Evolutionary conservation across 2,797 vertebrate genomes (phyloP).

Genomic region (Danio aesculapii): DNA sequence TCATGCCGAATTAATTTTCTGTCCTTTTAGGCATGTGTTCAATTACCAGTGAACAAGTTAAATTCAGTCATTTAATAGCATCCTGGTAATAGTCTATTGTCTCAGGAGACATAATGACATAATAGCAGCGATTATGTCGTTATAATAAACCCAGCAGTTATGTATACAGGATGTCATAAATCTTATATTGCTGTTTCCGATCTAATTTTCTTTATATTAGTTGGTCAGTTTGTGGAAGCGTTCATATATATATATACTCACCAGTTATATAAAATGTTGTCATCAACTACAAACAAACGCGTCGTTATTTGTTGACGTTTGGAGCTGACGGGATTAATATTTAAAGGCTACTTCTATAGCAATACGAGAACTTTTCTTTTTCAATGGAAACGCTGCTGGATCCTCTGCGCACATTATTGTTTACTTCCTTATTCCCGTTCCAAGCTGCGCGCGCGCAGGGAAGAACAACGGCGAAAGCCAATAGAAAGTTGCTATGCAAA

Average conservation of each 20-base stretch:
- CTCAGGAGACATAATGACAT: not conserved
- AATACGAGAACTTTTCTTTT: not conserved
- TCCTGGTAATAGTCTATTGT: not conserved
- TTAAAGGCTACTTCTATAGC: not conserved
- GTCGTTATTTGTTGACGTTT: not conserved
- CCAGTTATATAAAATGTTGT: not conserved
- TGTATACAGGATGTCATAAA: not conserved
- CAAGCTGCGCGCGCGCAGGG: constrained; percentile 4
- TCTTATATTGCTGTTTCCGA: not conserved
- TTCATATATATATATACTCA: not conserved
- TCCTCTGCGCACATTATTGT: constrained; percentile 31
- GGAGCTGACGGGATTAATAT: not conserved
- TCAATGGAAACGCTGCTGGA: not conserved
- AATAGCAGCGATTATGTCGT: not conserved
- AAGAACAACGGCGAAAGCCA: constrained; percentile 1
- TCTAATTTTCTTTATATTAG: not conserved
- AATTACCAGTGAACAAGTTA: not conserved
- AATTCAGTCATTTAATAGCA: not conserved
- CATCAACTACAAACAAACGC: too few species aligned
- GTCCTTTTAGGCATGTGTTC: not conserved
- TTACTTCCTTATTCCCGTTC: constrained; percentile 43
- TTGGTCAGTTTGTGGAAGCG: not conserved
- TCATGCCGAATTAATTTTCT: not conserved
- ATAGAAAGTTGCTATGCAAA: not conserved
- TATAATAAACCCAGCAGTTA: not conserved